Evolutionary conservation across 2,113 vertebrate species (phyloP).

Genomic region (Clarias macrocephalus): DNA sequence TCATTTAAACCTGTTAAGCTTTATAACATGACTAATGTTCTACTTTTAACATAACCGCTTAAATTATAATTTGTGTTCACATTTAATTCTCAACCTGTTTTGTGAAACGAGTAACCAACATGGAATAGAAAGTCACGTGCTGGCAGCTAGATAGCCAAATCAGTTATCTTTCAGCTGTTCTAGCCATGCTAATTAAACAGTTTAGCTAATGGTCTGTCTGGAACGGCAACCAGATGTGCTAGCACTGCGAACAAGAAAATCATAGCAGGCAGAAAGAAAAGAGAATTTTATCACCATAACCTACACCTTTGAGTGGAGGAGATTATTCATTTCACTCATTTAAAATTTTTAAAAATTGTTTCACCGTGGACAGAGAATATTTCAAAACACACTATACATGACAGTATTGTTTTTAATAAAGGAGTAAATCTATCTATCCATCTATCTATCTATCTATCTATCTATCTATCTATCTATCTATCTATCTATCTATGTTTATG

Average conservation of each 20-base stretch:
- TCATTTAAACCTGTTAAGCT: neutral
- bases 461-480: too few species aligned
- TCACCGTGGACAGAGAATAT: neutral
- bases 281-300: neutral
- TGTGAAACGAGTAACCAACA: neutral
- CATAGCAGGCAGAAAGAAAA: neutral
- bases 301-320: neutral
- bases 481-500: neutral
- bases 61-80: neutral
- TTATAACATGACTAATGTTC: neutral
- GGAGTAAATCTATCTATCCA: neutral
- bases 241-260: neutral
- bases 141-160: neutral
- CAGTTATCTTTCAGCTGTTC: neutral
- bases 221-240: neutral
- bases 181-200: neutral
- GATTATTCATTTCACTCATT: neutral
- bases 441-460: too few species aligned
- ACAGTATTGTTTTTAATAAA: neutral
- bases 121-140: neutral
- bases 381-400: neutral
- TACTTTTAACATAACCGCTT: neutral
- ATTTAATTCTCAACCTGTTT: neutral
- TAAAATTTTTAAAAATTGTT: neutral
- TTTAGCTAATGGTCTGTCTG: conserved; percentile 1